Evolutionary conservation across 1,140 invertebrate genomes (phyloP).

Genomic region (Tetranychus urticae): DNA sequence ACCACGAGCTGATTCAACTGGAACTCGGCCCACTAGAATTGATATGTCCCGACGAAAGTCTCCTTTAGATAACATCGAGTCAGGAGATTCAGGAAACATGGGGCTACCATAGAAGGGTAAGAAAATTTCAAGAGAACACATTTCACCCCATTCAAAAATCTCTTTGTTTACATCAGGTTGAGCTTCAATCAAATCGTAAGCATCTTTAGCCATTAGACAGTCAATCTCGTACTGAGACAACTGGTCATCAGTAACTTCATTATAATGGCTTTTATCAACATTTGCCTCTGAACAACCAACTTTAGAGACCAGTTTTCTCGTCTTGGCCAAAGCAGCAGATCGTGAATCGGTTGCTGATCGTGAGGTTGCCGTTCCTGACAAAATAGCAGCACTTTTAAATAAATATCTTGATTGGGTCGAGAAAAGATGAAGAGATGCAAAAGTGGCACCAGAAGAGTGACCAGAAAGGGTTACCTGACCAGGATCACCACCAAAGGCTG

Average conservation of each 20-base stretch:
- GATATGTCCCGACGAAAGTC: neutral
- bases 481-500: conserved; percentile 30
- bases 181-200: neutral
- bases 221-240: neutral
- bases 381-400: conserved; percentile 25
- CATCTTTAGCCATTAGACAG: neutral
- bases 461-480: conserved; percentile 32
- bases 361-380: conserved; percentile 23
- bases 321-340: no score
- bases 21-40: neutral
- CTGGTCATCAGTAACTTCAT: no score
- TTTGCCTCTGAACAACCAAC: no score
- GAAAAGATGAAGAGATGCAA: conserved; percentile 29
- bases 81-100: neutral
- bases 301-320: no score
- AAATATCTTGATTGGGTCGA: conserved; percentile 19
- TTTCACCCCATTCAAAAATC: neutral
- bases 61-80: neutral
- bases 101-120: neutral
- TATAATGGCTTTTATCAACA: no score
- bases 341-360: no score
- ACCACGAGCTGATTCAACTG: neutral
- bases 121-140: neutral
- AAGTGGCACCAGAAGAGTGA: conserved; percentile 34
- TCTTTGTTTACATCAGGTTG: neutral